A percentile compares a stretch with the other conserved stretches of the same genome.
phyloP scores from a whole-genome alignment of 1,140 invertebrate genomes.

The Nixonia krombeini region DNA sequence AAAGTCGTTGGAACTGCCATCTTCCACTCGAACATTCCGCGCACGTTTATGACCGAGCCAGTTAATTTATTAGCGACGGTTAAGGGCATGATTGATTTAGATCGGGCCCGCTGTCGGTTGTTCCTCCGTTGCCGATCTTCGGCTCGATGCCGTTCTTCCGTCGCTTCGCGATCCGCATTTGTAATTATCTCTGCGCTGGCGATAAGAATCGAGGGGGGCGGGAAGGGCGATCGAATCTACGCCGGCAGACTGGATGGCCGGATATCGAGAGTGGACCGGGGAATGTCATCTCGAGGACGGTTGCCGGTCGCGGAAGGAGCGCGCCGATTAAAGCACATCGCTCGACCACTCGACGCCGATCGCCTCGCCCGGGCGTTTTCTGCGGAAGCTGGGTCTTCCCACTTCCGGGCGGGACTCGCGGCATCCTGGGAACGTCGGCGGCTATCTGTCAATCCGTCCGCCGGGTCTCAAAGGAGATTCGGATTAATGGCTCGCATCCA shows the following conservation, averaged over 20 bases:
- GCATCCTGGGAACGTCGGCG: slow-evolving; percentile 66
- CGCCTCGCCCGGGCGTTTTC: too few species aligned
- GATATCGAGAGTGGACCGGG: background rate
- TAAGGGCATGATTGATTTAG: slow-evolving; percentile 32
- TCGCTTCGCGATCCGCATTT: too few species aligned
- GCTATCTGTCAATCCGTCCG: slow-evolving; percentile 68
- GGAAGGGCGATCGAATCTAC: background rate
- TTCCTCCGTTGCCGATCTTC: too few species aligned
- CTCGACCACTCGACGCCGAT: too few species aligned
- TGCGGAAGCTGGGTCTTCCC: slow-evolving; percentile 15
- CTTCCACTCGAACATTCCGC: slow-evolving; percentile 16
- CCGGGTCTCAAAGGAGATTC: slow-evolving; percentile 65
- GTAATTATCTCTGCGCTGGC: too few species aligned
- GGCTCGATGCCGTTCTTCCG: too few species aligned
- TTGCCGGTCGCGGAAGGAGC: too few species aligned
- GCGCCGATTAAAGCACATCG: too few species aligned
- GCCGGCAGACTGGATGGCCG: background rate
- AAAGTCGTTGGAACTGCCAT: slow-evolving; percentile 22
- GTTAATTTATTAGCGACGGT: slow-evolving; percentile 39
- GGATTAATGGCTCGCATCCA: slow-evolving; percentile 70
- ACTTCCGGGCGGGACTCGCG: slow-evolving; percentile 45
- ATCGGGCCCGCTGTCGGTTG: too few species aligned
- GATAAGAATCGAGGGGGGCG: background rate
- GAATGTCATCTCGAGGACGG: too few species aligned
- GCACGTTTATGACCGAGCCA: slow-evolving; percentile 1